Conservation (phyloP, 2,797 vertebrate genomes). For the Limnodromus scolopaceus region DNA sequence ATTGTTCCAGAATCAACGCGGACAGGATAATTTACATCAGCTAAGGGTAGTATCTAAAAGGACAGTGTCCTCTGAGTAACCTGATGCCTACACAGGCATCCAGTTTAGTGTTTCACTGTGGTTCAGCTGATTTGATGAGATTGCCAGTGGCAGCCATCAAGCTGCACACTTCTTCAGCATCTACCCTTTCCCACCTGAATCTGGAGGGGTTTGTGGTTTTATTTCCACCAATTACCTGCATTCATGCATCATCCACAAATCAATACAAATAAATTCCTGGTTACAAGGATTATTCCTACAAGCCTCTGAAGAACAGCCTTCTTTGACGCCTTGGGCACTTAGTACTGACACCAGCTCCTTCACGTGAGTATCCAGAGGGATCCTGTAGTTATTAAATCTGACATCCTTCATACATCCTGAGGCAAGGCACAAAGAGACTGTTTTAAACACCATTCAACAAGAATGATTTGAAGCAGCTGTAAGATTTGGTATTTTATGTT, state of each 20-base stretch:
- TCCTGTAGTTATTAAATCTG: constrained; percentile 85
- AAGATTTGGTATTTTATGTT: not conserved
- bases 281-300: constrained; percentile 88
- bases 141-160: not conserved
- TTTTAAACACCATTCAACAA: constrained; percentile 10
- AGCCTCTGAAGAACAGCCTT: constrained; percentile 87
- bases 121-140: not conserved
- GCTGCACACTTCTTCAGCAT: not conserved
- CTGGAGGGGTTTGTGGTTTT: not conserved
- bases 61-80: not conserved
- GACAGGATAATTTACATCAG: not conserved
- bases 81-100: not conserved
- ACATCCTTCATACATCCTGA: constrained; percentile 90
- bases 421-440: constrained; percentile 19
- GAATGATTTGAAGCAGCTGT: constrained; percentile 36
- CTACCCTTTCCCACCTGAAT: not conserved
- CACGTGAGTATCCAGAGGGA: constrained; percentile 82
- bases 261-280: constrained; percentile 86
- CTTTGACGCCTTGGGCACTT: constrained; percentile 81
- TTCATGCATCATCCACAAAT: constrained; percentile 90
- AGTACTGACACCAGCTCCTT: constrained; percentile 84
- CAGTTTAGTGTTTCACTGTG: not conserved
- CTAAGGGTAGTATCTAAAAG: not conserved
- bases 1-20: not conserved
- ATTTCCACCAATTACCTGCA: constrained; percentile 83